A percentile compares a stretch with the other conserved stretches of the same genome.
These are phyloP conservation scores for Syngnathoides biaculeatus DNA, from an alignment of 2,113 vertebrate species.

Conservation along the genomic window DNA sequence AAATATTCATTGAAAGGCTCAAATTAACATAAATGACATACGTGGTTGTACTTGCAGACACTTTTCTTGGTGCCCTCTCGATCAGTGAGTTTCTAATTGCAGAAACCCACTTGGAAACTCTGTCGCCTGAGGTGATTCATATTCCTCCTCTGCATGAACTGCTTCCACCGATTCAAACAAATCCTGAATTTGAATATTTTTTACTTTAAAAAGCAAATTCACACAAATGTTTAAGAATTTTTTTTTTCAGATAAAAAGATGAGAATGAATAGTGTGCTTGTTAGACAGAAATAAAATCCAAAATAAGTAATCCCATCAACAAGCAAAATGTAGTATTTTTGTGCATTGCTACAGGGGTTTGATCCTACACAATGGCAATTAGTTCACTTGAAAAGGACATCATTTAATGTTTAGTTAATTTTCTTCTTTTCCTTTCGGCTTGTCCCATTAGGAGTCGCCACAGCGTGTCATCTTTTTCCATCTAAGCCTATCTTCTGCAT, in stretches of 20 bases:
- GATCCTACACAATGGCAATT: no score
- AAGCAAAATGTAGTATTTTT: background rate
- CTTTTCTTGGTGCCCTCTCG: background rate
- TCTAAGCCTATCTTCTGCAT: no score
- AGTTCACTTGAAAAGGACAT: background rate
- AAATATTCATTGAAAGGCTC: constrained; percentile 50
- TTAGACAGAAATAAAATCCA: background rate
- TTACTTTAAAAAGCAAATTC: background rate
- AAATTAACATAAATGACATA: constrained; percentile 46
- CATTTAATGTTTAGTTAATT: background rate
- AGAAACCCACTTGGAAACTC: background rate
- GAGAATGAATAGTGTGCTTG: background rate
- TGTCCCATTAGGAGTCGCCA: no score
- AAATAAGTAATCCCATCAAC: no score
- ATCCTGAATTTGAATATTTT: background rate
- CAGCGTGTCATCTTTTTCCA: no score
- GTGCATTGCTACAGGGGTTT: background rate
- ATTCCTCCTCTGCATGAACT: background rate
- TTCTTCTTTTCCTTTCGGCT: no score
- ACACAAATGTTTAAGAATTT: background rate
- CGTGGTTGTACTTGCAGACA: constrained; percentile 20
- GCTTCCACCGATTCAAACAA: no score
- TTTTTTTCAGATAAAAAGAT: background rate
- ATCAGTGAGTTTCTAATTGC: constrained; percentile 5
- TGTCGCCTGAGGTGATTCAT: constrained; percentile 1